Base-by-base conservation (phyloP, 2,888 invertebrate genomes). In the Chloroclysta siterata region DNA sequence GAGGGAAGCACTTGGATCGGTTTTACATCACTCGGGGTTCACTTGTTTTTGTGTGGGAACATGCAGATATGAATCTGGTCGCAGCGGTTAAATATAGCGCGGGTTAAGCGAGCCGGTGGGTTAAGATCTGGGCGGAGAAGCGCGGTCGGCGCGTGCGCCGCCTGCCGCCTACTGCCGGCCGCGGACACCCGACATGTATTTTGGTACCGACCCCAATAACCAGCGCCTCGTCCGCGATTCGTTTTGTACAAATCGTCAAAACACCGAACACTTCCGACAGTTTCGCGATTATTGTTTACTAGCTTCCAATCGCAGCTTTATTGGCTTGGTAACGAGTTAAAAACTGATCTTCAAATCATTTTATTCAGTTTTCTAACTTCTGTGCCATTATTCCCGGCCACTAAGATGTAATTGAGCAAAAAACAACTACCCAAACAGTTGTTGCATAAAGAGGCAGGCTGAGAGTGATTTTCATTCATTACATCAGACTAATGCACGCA, bases 161-260 rank as follows among this genome's bases (percentile, higher is more conserved):
- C 86, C 86, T 82, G 83, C 83, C 89, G 87, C 88, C 88, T 90
- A 90, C 92, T 91, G 90, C 83, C 88, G 88, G 80, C 85, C 82
- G 85, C 80, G 79, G 74, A 80, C 77, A 79, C 82, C 84, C 87
- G 84, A 81, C 85, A 87, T 88, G 89, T 92, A 92, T 93, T 93
- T 93, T 87, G 80, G 93, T 90, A 88, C 83, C 91, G 93, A 90
- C 93, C 93, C 88, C 92, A 90, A 90, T 92, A 87, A 74, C 86
- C 84, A 79, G 78, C 89, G 90, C 84, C 85, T 87, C 83, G 89
- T 90, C 87, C 85, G 89, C 90, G 82, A 91, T 92, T 87, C 90
- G 88, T 92, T 89, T 92, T 88, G 72, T 78, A 83, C 84, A 81
- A 87, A 88, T 91, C 90, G 84, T 89, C 88, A 88, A 88, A 88